Base-by-base conservation (phyloP, 2,888 invertebrate genomes). In the Oscheius sp. region DNA sequence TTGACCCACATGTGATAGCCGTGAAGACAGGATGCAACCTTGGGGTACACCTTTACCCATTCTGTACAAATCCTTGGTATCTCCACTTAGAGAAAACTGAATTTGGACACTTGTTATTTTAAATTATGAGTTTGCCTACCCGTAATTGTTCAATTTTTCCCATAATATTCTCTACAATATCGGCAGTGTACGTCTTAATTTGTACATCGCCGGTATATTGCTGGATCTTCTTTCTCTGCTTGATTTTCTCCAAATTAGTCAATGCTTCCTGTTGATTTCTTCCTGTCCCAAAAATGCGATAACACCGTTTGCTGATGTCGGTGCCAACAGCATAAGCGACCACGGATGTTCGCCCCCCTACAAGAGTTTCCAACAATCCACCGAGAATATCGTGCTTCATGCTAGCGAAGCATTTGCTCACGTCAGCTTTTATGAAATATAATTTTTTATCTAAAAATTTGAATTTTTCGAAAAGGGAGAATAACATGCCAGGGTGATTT, bases 31-130 rank as follows among this genome's bases (percentile, higher is more conserved):
- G 23, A 66, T 35, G 23, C 53, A 72, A 13, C 72, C 72, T 41
- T 72, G 72, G 5, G 66, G 72, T 16, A 72, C 72, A 18, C 72
- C 72, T 53, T 72, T 72, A 13, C 43, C 35, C 72, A 72, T 72
- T 46, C 27, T n/a, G 27, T 72, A 72, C 23, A 72, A 46, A 7
- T 56, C 21, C 12, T 29, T 21, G 9, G 18, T 43, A 13, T 66
- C 53, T 25, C 46, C 18, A 3, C 25, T 23, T 16, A 72, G 7
- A 6, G 41, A 29, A 45, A 72, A 72, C 72, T 72, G 27, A 35
- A 72, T 53, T 27, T 1, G 25, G 2, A 29, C n/a, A 23, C 23
- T 41, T n/a, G n/a, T n/a, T n/a, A n/a, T 35, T 35, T 9, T 3
- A 35, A 35, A 9, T 9, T 35, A 35, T 6, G 3, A 3, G 35